A percentile compares a stretch with the other conserved stretches of the same genome.
Conservation (phyloP, 1,140 invertebrate species). For the Papilio helenus region DNA sequence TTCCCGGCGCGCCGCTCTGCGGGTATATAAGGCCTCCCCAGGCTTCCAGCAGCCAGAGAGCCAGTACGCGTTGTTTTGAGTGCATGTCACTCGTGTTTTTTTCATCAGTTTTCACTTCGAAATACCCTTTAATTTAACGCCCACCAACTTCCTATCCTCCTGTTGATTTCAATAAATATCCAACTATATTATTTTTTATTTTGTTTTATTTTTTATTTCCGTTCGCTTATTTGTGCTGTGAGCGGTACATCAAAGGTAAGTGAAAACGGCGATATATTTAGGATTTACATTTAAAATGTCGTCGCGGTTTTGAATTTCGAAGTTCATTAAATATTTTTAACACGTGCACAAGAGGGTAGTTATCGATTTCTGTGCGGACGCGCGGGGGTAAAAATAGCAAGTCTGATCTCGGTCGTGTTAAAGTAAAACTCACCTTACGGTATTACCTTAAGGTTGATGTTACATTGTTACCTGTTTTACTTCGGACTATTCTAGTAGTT, state of each 20-base stretch:
- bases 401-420: slow-evolving; percentile 42
- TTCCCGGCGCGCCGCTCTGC: slow-evolving; percentile 57
- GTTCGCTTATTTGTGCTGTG: slow-evolving; percentile 43
- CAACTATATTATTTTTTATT: slow-evolving; percentile 42
- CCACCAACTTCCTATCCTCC: slow-evolving; percentile 40
- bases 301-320: slow-evolving; percentile 46
- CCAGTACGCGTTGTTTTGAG: slow-evolving; percentile 61
- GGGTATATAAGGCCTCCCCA: slow-evolving; percentile 70
- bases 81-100: slow-evolving; percentile 59
- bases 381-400: slow-evolving; percentile 62
- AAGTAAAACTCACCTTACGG: slow-evolving; percentile 48
- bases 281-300: slow-evolving; percentile 27
- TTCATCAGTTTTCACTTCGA: slow-evolving; percentile 57
- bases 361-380: slow-evolving; percentile 66
- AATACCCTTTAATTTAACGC: slow-evolving; percentile 46
- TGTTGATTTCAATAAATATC: slow-evolving; percentile 46
- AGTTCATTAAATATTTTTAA: slow-evolving; percentile 50
- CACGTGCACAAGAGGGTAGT: slow-evolving; percentile 53
- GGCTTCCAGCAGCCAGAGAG: slow-evolving; percentile 59
- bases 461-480: slow-evolving; percentile 6
- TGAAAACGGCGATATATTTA: slow-evolving; percentile 23
- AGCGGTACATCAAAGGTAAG: slow-evolving; percentile 45
- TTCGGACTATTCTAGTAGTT: slow-evolving; percentile 43
- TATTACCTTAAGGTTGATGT: slow-evolving; percentile 47
- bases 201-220: slow-evolving; percentile 44